These are phyloP conservation scores for Halcyon malimbica DNA, from an alignment of 2,113 vertebrate genomes.

Conservation along the genomic window DNA sequence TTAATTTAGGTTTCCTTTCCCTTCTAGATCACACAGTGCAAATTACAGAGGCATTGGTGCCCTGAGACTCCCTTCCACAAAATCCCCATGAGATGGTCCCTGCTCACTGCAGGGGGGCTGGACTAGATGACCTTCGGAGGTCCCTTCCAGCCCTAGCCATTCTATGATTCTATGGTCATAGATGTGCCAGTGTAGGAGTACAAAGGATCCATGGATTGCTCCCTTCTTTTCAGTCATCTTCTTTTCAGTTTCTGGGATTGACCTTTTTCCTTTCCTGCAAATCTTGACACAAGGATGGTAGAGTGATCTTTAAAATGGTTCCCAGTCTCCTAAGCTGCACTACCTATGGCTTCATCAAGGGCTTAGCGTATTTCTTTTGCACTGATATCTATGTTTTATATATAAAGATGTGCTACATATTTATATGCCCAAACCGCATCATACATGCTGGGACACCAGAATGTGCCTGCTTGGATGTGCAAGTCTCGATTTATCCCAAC, in stretches of 20 bases:
- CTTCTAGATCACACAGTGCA: neutral
- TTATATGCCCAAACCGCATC: neutral
- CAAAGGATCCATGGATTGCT: neutral
- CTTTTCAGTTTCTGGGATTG: neutral
- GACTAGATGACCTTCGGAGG: too few relatives aligned
- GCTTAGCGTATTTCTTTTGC: neutral
- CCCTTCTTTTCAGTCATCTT: neutral
- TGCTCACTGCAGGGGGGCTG: too few relatives aligned
- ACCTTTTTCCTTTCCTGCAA: neutral
- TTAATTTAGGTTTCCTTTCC: neutral
- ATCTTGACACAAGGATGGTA: neutral
- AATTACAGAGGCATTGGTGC: neutral
- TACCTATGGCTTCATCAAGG: neutral
- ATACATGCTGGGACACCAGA: neutral
- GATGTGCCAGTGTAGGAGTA: neutral
- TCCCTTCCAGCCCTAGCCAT: too few relatives aligned
- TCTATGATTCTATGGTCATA: neutral
- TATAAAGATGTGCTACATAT: neutral
- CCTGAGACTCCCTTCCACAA: neutral
- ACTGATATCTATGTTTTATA: neutral
- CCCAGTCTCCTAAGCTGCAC: neutral
- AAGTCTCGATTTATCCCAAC: neutral
- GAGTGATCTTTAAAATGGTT: neutral
- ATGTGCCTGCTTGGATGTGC: neutral
- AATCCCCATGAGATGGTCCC: neutral